phyloP scores from a whole-genome alignment of 2,888 invertebrate species.

The Dastarcus helophoroides region DNA sequence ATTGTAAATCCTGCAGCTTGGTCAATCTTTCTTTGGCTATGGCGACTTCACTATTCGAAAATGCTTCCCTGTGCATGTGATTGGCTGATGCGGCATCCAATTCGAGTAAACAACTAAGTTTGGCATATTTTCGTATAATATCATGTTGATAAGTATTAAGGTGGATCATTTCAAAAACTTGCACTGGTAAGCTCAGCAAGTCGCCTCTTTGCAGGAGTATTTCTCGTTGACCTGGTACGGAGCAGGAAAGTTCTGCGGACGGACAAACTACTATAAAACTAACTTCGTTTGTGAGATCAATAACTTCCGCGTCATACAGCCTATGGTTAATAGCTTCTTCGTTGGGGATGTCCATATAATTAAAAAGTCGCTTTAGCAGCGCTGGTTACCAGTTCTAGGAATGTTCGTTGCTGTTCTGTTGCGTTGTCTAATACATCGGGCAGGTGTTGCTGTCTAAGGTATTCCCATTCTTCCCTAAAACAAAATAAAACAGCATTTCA shows the following conservation, averaged over 20 bases:
- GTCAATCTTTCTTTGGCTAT: slow-evolving; percentile 75
- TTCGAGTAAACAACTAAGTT: slow-evolving; percentile 87
- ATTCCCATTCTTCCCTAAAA: slow-evolving; percentile 91
- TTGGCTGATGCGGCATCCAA: slow-evolving; percentile 84
- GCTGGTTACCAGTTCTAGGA: slow-evolving; percentile 64
- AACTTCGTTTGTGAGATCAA: slow-evolving; percentile 83
- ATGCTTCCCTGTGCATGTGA: slow-evolving; percentile 89
- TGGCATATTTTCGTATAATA: slow-evolving; percentile 82
- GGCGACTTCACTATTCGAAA: slow-evolving; percentile 78
- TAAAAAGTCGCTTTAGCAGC: slow-evolving; percentile 65
- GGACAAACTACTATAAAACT: slow-evolving; percentile 89
- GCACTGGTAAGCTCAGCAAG: slow-evolving; percentile 80
- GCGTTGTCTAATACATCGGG: slow-evolving; percentile 41
- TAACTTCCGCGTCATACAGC: slow-evolving; percentile 85
- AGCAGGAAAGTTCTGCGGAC: slow-evolving; percentile 84
- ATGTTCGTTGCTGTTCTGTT: slow-evolving; percentile 69
- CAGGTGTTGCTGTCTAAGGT: slow-evolving; percentile 55
- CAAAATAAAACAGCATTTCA: too few species aligned
- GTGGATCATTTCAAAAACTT: slow-evolving; percentile 91
- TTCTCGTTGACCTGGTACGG: slow-evolving; percentile 78
- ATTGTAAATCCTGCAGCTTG: slow-evolving; percentile 74
- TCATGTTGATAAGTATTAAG: slow-evolving; percentile 86
- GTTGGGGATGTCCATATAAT: slow-evolving; percentile 64
- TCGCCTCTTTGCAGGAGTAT: slow-evolving; percentile 75
- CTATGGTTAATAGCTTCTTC: slow-evolving; percentile 65